phyloP scores from a whole-genome alignment of 2,888 invertebrate genomes.

The Caradrina kadenii region DNA sequence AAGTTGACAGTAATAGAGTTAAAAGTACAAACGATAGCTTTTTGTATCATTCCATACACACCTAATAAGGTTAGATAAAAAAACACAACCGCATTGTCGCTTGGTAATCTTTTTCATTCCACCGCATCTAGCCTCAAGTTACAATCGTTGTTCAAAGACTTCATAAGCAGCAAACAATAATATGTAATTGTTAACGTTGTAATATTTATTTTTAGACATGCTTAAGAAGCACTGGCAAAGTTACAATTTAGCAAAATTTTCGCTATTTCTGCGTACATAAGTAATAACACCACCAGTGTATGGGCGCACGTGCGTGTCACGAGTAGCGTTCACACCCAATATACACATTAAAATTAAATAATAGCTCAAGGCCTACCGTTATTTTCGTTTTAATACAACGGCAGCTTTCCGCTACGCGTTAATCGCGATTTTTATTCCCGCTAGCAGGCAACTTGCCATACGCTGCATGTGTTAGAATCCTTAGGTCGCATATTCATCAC shows the following conservation, averaged over 20 bases:
- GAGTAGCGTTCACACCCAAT: conserved; percentile 72
- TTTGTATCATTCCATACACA: too few species aligned
- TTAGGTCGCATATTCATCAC: conserved; percentile 46
- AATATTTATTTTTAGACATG: conserved; percentile 48
- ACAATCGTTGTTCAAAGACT: neutral
- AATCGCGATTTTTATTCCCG: conserved; percentile 59
- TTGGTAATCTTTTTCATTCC: too few species aligned
- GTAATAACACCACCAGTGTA: conserved; percentile 59
- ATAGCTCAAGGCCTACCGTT: conserved; percentile 85
- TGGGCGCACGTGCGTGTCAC: conserved; percentile 71
- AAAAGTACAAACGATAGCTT: too few species aligned
- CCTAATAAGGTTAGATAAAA: too few species aligned
- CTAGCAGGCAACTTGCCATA: conserved; percentile 52
- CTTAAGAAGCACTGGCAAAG: conserved; percentile 43
- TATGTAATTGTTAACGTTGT: conserved; percentile 10
- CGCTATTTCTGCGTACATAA: conserved; percentile 55
- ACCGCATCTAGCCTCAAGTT: neutral
- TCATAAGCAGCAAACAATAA: conserved; percentile 3
- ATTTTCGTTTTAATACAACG: conserved; percentile 82
- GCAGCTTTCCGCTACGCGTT: conserved; percentile 68
- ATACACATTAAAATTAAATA: conserved; percentile 87
- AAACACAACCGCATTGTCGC: too few species aligned
- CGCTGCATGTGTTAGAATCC: conserved; percentile 45
- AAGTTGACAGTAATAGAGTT: too few species aligned
- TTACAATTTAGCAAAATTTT: conserved; percentile 54